Evolutionary conservation across 2,797 vertebrate species (phyloP), one percentile per base, ranked within the genome.

Genomic region (Loriculus beryllinus): DNA sequence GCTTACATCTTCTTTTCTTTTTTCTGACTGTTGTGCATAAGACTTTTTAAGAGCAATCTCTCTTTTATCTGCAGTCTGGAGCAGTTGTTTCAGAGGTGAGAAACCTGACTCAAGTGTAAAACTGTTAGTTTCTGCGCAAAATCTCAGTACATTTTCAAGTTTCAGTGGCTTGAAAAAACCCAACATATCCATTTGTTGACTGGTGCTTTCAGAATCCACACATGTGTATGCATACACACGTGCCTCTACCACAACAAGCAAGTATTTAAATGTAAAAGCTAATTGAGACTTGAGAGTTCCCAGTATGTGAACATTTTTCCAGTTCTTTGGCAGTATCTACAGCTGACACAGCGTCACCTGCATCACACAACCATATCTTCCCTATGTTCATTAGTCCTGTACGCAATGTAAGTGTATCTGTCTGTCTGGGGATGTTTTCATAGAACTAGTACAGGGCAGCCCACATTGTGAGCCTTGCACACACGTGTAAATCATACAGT

Each of bases 201-300:
- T 52, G 52, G 4, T 39, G 8, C 35, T 78, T 90, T 67, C 39
- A 57, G 67, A 88, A 51, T 68, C 20, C 22, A 11, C 8, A 12
- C 2, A 0, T 1, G 2, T 63, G 1, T 28, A 29, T 17, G 25
- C 16, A 18, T 35, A 21, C 7, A n/a, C 7, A 13, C 2, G 1
- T 2, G 10, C 31, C 35, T 69, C 35, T 82, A 17, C 26, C 63
- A 64, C 31, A 67, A 18, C 45, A 62, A 70, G n/a, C 54, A 79
- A 45, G 25, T 31, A 48, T 60, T 93, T 70, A 68, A 63, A 51
- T 52, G 6, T 39, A 29, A 71, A 77, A 81, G 7, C 17, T 90
- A 69, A 17, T 9, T 7, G 65, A 47, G 71, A 21, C 59, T 87
- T 82, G 33, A 23, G 40, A 57, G 18, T 56, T 76, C 25, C 14